A percentile compares a stretch with the other conserved stretches of the same genome.
Evolutionary conservation across 1,140 invertebrate genomes (phyloP).

Genomic region (Euschistus heros): DNA sequence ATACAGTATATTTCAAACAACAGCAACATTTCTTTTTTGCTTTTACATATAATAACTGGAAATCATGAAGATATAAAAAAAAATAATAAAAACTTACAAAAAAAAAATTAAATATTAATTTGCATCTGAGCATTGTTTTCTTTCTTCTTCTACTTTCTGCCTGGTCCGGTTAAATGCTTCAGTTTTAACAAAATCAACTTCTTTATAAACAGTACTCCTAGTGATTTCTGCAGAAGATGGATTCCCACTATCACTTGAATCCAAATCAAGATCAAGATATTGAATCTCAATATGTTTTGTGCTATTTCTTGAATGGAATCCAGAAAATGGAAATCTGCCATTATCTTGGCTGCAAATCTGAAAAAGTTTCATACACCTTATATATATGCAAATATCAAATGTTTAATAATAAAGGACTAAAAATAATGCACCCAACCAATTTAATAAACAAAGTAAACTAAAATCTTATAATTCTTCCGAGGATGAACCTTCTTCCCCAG

Average conservation of each 20-base stretch:
- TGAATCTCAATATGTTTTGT: constrained; percentile 41
- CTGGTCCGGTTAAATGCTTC: constrained; percentile 80
- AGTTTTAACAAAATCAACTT: constrained; percentile 83
- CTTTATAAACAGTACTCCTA: constrained; percentile 64
- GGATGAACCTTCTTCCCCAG: too few relatives aligned
- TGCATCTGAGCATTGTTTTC: constrained; percentile 32
- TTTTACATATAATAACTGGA: too few relatives aligned
- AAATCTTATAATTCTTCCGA: too few relatives aligned
- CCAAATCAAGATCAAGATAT: constrained; percentile 65
- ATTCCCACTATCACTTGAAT: constrained; percentile 33
- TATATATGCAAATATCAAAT: too few relatives aligned
- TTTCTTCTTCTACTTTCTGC: constrained; percentile 58
- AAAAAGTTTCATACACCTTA: too few relatives aligned
- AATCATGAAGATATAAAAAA: too few relatives aligned
- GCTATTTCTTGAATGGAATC: constrained; percentile 7
- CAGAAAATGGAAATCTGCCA: constrained; percentile 12
- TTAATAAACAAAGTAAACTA: too few relatives aligned
- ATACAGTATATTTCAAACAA: too few relatives aligned
- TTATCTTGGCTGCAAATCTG: constrained; percentile 1
- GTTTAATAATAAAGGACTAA: too few relatives aligned
- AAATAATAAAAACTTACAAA: too few relatives aligned
- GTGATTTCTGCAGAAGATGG: constrained; percentile 20
- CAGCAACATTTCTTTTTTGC: too few relatives aligned
- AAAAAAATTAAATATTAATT: constrained; percentile 1
- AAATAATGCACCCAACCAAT: too few relatives aligned